Conservation (phyloP, 2,888 invertebrate genomes). For the Torymus texanus region DNA sequence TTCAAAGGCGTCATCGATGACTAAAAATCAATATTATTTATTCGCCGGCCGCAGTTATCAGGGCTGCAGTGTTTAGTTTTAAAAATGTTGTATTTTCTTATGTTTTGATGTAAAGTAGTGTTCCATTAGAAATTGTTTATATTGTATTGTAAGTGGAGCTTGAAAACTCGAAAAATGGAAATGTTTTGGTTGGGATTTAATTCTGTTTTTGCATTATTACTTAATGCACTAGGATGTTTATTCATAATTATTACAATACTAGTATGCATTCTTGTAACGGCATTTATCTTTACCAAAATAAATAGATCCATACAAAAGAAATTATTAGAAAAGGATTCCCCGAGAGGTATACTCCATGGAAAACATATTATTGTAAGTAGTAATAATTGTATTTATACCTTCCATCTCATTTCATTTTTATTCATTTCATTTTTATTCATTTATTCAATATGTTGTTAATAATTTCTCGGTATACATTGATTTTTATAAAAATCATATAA, state of each 20-base stretch:
- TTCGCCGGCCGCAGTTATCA: neutral
- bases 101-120: neutral
- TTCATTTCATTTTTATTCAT: neutral
- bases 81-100: neutral
- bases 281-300: neutral
- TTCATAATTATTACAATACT: too few species aligned
- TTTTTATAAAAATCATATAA: neutral
- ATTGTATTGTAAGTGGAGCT: neutral
- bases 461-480: neutral
- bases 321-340: conserved; percentile 4
- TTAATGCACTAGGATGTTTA: too few species aligned
- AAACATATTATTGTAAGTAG: conserved; percentile 52
- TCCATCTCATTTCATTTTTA: neutral
- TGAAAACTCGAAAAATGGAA: neutral
- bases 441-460: neutral
- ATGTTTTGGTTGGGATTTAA: conserved; percentile 36
- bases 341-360: conserved; percentile 29
- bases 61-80: neutral
- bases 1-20: conserved; percentile 2
- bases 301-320: neutral
- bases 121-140: neutral
- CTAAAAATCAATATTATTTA: conserved; percentile 1
- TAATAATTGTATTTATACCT: neutral
- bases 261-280: too few species aligned
- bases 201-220: conserved; percentile 23